Conservation (phyloP, 2,888 invertebrate genomes). For the Archaeoteleia sp. region DNA sequence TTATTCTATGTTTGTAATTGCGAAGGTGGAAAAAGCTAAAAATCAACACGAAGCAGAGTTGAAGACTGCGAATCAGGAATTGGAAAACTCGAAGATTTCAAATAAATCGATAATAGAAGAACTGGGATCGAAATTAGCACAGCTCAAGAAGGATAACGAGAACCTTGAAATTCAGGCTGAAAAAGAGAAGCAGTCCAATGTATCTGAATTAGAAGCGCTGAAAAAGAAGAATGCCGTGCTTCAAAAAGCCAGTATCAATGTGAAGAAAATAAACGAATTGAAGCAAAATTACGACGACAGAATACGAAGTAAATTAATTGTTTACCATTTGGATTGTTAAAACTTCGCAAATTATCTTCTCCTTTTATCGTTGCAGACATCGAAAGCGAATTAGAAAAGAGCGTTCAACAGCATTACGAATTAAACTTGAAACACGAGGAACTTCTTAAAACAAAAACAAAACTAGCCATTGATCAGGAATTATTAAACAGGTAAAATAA, state of each 20-base stretch:
- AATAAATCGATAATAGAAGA: constrained; percentile 76
- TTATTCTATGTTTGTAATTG: no score
- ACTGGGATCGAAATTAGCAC: constrained; percentile 76
- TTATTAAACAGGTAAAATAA: constrained; percentile 80
- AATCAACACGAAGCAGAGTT: constrained; percentile 78
- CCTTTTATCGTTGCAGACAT: constrained; percentile 80
- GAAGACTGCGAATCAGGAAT: constrained; percentile 79
- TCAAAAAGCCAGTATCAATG: constrained; percentile 80
- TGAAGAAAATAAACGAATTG: constrained; percentile 81
- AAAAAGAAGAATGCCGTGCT: constrained; percentile 83
- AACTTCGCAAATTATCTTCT: no score
- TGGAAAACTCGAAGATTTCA: constrained; percentile 74
- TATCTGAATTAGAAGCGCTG: constrained; percentile 84
- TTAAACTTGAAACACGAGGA: constrained; percentile 88
- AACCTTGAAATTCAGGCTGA: constrained; percentile 82
- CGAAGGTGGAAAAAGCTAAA: constrained; percentile 79
- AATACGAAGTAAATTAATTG: constrained; percentile 80
- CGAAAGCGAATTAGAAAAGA: constrained; percentile 81
- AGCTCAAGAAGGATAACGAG: constrained; percentile 79
- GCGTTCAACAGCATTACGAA: constrained; percentile 86
- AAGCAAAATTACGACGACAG: constrained; percentile 82
- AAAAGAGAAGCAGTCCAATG: constrained; percentile 85
- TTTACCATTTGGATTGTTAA: no score
- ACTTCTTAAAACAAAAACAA: constrained; percentile 88
- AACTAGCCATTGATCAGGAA: constrained; percentile 88